Evolutionary conservation across 2,113 vertebrate species (phyloP), one percentile per base, ranked within the genome.

Genomic region (Anguilla japonica): DNA sequence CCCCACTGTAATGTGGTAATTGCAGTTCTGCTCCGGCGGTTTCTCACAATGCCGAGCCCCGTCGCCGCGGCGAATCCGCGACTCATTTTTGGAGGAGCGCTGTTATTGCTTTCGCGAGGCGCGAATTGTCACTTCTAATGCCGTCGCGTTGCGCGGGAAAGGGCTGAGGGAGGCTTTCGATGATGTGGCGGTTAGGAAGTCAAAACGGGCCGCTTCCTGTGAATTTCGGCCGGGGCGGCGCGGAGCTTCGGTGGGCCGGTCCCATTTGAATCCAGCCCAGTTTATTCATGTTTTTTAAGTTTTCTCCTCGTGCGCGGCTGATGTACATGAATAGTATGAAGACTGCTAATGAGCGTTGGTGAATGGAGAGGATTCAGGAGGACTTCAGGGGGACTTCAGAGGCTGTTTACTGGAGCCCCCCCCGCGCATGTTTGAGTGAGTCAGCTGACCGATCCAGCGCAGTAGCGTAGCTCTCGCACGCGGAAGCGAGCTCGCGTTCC

Each of bases 51-150:
- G 87, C 87, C 86, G n/a, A 57, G 87, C 82, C 88, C 84, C 88
- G 67, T 86, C 60, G 83, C 87, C 86, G 86, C 88, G 90, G 87
- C 87, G 83, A 88, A 88, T 79, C 87, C 84, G 79, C 83, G 83
- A 87, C 79, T 89, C 81, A 84, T 88, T 85, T 78, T 84, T 84
- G 84, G 80, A 43, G 56, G 78, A 85, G 34, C 86, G 79, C 57
- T 34, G 83, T 87, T 91, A 90, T 90, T 90, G 89, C 89, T 88
- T 89, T 79, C 88, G 85, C 39, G 0, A 86, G 85, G 87, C 91
- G 89, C 89, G 87, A 86, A 92, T 93, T 93, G 90, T 90, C 86
- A 91, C 91, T 89, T 91, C 89, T 91, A 93, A 92, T 92, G 83
- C 89, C 82, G 40, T 93, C 93, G 87, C 78, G 87, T 92, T 91